Conservation (phyloP, 2,113 vertebrate genomes). For the Holacanthus passer region DNA sequence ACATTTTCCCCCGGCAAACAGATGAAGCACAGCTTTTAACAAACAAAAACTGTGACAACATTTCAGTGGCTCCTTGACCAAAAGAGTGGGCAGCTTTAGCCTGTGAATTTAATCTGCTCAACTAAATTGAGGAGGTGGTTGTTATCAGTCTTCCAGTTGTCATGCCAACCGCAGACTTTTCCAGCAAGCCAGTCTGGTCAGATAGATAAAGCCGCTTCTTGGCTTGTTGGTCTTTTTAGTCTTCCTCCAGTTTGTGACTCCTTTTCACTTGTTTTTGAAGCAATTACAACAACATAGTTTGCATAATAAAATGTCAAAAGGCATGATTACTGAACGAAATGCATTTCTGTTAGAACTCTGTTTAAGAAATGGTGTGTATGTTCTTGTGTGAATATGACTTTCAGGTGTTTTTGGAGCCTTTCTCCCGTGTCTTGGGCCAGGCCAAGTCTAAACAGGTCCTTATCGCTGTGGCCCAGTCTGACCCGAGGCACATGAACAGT, state of each 20-base stretch:
- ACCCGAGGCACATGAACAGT: conserved; percentile 76
- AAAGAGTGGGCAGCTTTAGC: conserved; percentile 27
- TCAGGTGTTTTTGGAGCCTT: conserved; percentile 86
- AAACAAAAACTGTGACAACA: conserved; percentile 2
- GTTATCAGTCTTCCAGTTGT: conserved; percentile 30
- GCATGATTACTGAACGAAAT: not conserved
- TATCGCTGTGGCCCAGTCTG: conserved; percentile 69
- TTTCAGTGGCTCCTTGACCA: conserved; percentile 22
- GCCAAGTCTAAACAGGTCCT: conserved; percentile 83
- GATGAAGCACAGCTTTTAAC: conserved; percentile 10
- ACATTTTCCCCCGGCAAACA: not conserved
- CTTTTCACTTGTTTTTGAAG: too few relatives aligned
- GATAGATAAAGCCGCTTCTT: not conserved
- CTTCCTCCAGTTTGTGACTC: not conserved
- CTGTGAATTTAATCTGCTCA: conserved; percentile 23
- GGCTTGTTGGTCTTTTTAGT: not conserved
- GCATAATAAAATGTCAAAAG: not conserved
- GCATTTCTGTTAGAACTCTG: not conserved
- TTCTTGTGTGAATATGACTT: conserved; percentile 28
- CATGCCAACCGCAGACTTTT: conserved; percentile 26
- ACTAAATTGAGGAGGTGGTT: conserved; percentile 34
- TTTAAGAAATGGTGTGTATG: not conserved
- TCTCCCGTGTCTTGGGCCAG: conserved; percentile 83
- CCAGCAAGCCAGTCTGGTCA: not conserved
- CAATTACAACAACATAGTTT: not conserved